A percentile compares a stretch with the other conserved stretches of the same genome.
Evolutionary conservation across 1,140 invertebrate genomes (phyloP).

Genomic region (Zaprionus gabonicus): DNA sequence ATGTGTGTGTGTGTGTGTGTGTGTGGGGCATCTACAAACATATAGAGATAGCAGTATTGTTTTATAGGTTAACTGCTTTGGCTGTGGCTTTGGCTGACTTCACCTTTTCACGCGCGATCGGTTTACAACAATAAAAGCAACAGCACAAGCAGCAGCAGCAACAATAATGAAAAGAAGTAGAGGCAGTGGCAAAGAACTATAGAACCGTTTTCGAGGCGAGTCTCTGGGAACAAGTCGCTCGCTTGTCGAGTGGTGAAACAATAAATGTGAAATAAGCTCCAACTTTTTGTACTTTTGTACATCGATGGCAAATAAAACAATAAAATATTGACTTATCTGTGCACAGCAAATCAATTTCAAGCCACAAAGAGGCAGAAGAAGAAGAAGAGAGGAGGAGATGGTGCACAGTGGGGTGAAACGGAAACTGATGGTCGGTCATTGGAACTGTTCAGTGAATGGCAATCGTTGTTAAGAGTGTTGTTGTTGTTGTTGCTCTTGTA

Average conservation of each 20-base stretch:
- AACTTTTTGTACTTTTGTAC: conserved; percentile 34
- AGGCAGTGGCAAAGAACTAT: conserved; percentile 18
- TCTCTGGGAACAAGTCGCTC: conserved; percentile 14
- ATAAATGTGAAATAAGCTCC: conserved; percentile 56
- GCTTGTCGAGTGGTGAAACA: conserved; percentile 43
- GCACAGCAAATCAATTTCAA: conserved; percentile 56
- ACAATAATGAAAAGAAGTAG: conserved; percentile 1
- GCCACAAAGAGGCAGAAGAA: conserved; percentile 15
- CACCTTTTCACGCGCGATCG: conserved; percentile 69
- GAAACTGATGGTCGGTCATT: conserved; percentile 33
- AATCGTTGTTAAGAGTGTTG: conserved; percentile 2
- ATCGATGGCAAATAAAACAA: conserved; percentile 50
- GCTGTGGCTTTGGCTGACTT: conserved; percentile 72
- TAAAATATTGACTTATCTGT: conserved; percentile 61
- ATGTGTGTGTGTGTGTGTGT: conserved; percentile 23
- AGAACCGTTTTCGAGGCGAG: neutral
- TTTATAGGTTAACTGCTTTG: conserved; percentile 76
- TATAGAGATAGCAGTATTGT: conserved; percentile 35
- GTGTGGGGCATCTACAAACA: conserved; percentile 24
- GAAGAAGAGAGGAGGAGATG: neutral
- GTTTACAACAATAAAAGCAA: conserved; percentile 27
- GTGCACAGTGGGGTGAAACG: conserved; percentile 39
- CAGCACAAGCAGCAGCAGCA: conserved; percentile 6
- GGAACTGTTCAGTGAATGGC: conserved; percentile 34
- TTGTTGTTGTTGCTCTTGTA: conserved; percentile 8